Conservation (phyloP, 2,113 vertebrate genomes). For the Melanostigma gelatinosum region DNA sequence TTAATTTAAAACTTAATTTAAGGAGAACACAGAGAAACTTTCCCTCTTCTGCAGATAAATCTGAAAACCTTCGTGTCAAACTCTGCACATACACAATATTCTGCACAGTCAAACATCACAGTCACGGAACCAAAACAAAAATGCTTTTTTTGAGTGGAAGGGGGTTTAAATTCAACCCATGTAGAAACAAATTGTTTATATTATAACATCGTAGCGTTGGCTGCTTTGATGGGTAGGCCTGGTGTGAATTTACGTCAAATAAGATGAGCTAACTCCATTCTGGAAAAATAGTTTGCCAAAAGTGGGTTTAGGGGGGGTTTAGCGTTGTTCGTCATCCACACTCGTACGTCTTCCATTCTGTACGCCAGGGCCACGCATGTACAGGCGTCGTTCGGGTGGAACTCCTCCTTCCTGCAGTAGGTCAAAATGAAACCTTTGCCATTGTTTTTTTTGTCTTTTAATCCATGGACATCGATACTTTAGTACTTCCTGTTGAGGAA, state of each 20-base stretch:
- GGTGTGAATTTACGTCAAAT: neutral
- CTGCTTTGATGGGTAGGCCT: neutral
- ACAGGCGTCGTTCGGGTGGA: neutral
- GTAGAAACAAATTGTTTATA: neutral
- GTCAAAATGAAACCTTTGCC: neutral
- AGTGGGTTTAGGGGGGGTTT: neutral
- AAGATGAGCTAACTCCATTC: neutral
- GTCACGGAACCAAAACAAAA: neutral
- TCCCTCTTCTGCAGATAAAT: neutral
- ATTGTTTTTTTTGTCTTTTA: neutral
- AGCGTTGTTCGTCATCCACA: neutral
- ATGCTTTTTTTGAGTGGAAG: neutral
- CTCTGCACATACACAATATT: neutral
- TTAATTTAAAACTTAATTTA: too few species aligned
- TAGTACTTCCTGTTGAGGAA: slow-evolving; percentile 35
- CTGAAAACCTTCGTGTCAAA: neutral
- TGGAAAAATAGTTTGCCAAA: slow-evolving; percentile 1
- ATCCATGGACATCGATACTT: slow-evolving; percentile 6
- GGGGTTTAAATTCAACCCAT: neutral
- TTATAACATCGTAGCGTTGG: neutral
- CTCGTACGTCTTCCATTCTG: neutral
- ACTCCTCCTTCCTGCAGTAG: neutral
- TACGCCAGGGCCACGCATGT: neutral
- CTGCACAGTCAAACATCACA: neutral
- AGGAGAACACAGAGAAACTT: neutral